Percentiles rank a stretch among this genome's conserved stretches.
Evolutionary conservation across 2,113 vertebrate species (phyloP).

Genomic region (Bostrychus sinensis): DNA sequence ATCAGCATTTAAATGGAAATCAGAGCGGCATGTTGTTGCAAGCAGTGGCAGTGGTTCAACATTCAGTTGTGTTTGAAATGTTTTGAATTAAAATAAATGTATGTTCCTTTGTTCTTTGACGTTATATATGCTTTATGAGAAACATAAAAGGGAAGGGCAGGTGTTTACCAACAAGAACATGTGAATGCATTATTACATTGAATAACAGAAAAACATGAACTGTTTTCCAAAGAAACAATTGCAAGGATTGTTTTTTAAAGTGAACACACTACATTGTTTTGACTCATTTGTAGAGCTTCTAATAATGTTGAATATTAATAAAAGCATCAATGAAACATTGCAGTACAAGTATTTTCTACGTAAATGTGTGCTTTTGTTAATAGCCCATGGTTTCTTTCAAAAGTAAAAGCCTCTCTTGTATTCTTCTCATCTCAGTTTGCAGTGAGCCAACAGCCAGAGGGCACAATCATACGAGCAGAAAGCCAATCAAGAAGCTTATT

Average conservation of each 20-base stretch:
- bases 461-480: constrained; percentile 62
- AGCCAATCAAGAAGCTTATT: constrained; percentile 70
- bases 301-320: no score
- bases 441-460: constrained; percentile 52
- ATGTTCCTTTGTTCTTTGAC: constrained; percentile 15
- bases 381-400: not conserved
- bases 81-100: constrained; percentile 18
- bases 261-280: no score
- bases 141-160: not conserved
- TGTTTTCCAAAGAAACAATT: no score
- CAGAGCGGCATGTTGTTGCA: constrained; percentile 23
- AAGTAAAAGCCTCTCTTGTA: not conserved
- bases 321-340: not conserved
- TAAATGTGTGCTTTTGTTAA: not conserved
- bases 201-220: no score
- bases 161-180: no score
- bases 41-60: constrained; percentile 13
- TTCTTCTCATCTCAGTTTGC: constrained; percentile 28
- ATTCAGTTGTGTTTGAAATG: constrained; percentile 7
- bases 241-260: no score
- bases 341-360: not conserved
- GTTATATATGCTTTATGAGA: not conserved
- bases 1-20: constrained; percentile 45
- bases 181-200: no score
- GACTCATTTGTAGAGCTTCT: no score